Evolutionary conservation across 2,888 invertebrate genomes (phyloP).

Genomic region (Ashinkailepas kermadecensis): DNA sequence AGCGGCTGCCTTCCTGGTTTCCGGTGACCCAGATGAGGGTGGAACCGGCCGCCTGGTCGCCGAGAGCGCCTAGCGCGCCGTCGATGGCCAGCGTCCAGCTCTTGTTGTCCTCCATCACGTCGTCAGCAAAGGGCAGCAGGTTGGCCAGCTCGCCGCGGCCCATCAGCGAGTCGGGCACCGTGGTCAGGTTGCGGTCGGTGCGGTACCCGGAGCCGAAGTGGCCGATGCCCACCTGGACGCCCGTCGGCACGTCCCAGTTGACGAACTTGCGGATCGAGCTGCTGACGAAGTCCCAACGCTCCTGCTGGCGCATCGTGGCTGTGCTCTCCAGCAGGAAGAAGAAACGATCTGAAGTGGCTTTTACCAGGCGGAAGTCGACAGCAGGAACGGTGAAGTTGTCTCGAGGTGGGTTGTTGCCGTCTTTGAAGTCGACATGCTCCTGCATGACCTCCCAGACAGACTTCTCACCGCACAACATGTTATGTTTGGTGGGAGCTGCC

Average conservation of each 20-base stretch:
- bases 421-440: conserved; percentile 39
- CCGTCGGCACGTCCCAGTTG: conserved; percentile 47
- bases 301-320: conserved; percentile 37
- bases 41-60: not conserved
- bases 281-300: conserved; percentile 54
- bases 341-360: not conserved
- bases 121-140: not conserved
- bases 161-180: conserved; percentile 27
- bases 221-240: conserved; percentile 40
- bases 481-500: conserved; percentile 39
- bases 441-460: conserved; percentile 41
- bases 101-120: conserved; percentile 10
- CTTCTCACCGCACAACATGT: conserved; percentile 39
- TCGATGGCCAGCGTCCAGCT: conserved; percentile 12
- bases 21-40: not conserved
- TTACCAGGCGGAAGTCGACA: not conserved
- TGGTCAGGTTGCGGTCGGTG: conserved; percentile 31
- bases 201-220: conserved; percentile 30
- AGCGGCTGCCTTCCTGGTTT: not conserved
- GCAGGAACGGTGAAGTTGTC: not conserved
- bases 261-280: conserved; percentile 54
- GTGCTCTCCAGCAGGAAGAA: conserved; percentile 16
- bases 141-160: not conserved
- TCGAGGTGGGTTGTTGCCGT: conserved; percentile 25
- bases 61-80: not conserved